A percentile compares a stretch with the other conserved stretches of the same genome.
Evolutionary conservation across 2,888 invertebrate species (phyloP).

Genomic region (Amitus sp.): DNA sequence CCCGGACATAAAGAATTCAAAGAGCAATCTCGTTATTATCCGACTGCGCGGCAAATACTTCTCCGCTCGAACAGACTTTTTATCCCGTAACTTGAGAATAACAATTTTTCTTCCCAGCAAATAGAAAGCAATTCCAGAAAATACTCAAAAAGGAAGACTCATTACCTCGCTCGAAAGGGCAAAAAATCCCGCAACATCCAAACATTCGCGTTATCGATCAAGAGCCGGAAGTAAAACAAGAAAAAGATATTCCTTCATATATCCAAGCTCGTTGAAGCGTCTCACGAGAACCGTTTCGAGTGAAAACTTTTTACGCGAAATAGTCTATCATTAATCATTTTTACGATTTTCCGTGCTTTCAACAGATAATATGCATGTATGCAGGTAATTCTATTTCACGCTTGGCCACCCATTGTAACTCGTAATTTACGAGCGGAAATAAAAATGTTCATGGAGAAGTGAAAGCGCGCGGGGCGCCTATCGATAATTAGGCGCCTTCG

Average conservation of each 20-base stretch:
- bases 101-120: constrained; percentile 1
- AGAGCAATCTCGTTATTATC: constrained; percentile 29
- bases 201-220: too few species aligned
- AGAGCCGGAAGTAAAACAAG: too few species aligned
- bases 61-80: too few species aligned
- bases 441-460: background rate
- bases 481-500: too few species aligned
- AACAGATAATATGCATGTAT: constrained; percentile 12
- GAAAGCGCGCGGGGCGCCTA: background rate
- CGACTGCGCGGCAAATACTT: constrained; percentile 27
- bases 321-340: constrained; percentile 28
- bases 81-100: background rate
- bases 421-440: constrained; percentile 27
- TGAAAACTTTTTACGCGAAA: background rate
- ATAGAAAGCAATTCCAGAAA: background rate
- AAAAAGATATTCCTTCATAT: too few species aligned
- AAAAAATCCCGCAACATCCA: too few species aligned
- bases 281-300: background rate
- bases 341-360: constrained; percentile 28
- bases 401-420: constrained; percentile 26
- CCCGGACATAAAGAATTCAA: constrained; percentile 34
- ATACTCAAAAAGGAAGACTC: background rate
- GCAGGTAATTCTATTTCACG: constrained; percentile 30
- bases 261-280: too few species aligned
- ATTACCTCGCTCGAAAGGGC: background rate